Percentiles rank a stretch among this genome's conserved stretches.
Evolutionary conservation across 2,797 vertebrate genomes (phyloP).

Genomic region (Iguana delicatissima): DNA sequence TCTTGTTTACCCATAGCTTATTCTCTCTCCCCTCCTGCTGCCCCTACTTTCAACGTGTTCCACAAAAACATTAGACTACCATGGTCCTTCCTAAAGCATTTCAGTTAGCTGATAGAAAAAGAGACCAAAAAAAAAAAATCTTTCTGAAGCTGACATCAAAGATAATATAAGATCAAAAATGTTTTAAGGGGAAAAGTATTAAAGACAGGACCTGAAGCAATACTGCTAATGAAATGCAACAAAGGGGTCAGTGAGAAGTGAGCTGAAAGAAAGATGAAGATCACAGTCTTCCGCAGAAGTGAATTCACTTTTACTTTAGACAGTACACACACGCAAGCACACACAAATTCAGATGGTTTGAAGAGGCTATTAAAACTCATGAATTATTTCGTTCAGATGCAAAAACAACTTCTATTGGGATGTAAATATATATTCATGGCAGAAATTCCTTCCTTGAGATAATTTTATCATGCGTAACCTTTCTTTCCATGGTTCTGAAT

Average conservation of each 20-base stretch:
- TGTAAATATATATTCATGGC: conserved; percentile 26
- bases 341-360: neutral
- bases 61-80: neutral
- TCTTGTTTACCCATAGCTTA: neutral
- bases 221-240: conserved; percentile 30
- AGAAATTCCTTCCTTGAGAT: neutral
- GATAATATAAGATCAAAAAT: conserved; percentile 19
- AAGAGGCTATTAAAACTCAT: conserved; percentile 36
- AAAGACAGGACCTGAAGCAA: conserved; percentile 22
- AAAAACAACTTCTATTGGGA: conserved; percentile 31
- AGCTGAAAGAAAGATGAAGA: conserved; percentile 29
- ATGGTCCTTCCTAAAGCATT: neutral
- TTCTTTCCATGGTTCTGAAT: neutral
- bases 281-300: conserved; percentile 10
- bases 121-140: neutral
- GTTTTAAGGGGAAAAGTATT: conserved; percentile 17
- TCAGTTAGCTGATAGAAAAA: conserved; percentile 1
- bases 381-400: neutral
- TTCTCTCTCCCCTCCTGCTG: neutral
- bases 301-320: conserved; percentile 37
- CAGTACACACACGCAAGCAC: neutral
- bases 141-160: conserved; percentile 34
- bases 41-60: neutral
- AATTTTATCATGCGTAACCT: neutral
- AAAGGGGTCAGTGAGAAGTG: conserved; percentile 29